Conservation (phyloP, 2,888 invertebrate genomes). For the Pristionchus arcanus region DNA sequence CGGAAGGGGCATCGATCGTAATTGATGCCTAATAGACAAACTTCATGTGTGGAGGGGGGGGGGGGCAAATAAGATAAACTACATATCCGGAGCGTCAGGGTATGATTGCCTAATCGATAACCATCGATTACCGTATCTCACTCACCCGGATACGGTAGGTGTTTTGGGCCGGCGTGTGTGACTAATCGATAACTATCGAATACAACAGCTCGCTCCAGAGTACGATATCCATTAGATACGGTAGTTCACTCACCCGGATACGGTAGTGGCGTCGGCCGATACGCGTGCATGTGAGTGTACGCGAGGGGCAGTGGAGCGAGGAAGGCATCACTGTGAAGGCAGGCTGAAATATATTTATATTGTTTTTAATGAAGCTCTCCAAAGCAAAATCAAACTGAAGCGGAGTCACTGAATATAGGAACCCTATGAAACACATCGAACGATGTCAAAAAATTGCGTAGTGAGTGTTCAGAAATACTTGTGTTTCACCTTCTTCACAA, state of each 20-base stretch:
- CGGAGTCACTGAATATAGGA: no score
- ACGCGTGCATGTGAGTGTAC: conserved; percentile 54
- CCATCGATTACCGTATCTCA: neutral
- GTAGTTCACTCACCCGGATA: conserved; percentile 30
- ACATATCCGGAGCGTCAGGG: no score
- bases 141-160: neutral
- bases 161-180: no score
- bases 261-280: conserved; percentile 54
- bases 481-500: neutral
- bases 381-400: no score
- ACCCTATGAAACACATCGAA: neutral
- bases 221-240: no score
- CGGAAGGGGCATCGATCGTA: conserved; percentile 51
- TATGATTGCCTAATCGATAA: neutral
- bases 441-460: neutral
- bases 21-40: no score
- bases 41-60: no score
- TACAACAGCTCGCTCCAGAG: no score
- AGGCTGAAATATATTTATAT: conserved; percentile 50
- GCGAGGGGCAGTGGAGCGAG: conserved; percentile 54
- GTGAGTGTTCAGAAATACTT: neutral
- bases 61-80: no score
- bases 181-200: neutral
- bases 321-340: conserved; percentile 52
- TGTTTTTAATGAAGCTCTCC: no score